A percentile compares a stretch with the other conserved stretches of the same genome.
These are phyloP conservation scores for Balaenoptera acutorostrata DNA, from an alignment of 2,113 vertebrate species.

Conservation along the genomic window DNA sequence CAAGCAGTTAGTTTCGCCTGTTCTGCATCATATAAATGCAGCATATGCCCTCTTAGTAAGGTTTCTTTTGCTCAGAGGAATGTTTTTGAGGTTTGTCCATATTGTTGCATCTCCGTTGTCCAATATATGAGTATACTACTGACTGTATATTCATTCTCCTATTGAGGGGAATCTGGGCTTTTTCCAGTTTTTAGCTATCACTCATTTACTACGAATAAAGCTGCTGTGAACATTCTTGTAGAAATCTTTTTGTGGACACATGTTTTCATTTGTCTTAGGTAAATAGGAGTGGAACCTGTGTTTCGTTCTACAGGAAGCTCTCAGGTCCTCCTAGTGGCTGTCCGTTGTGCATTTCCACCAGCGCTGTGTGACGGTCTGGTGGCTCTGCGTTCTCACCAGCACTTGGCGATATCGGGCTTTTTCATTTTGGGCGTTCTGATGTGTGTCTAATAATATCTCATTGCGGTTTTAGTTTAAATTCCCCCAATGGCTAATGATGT, in stretches of 20 bases:
- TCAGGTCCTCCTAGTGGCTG: background rate
- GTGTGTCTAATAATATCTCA: rapidly evolving
- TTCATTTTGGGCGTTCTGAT: background rate
- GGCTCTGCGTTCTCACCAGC: no score
- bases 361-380: background rate
- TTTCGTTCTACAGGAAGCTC: background rate
- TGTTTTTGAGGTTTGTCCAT: background rate
- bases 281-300: background rate
- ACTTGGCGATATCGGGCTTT: background rate
- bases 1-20: no score
- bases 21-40: rapidly evolving
- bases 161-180: background rate
- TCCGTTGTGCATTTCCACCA: background rate
- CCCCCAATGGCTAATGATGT: background rate
- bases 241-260: background rate
- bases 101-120: background rate
- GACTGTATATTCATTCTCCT: background rate
- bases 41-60: background rate
- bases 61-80: background rate
- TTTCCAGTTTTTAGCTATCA: background rate
- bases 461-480: background rate
- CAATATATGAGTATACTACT: rapidly evolving
- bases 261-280: background rate
- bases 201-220: background rate
- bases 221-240: background rate